Evolutionary conservation across 1,140 invertebrate species (phyloP).

Genomic region (Temnothorax nylanderi): DNA sequence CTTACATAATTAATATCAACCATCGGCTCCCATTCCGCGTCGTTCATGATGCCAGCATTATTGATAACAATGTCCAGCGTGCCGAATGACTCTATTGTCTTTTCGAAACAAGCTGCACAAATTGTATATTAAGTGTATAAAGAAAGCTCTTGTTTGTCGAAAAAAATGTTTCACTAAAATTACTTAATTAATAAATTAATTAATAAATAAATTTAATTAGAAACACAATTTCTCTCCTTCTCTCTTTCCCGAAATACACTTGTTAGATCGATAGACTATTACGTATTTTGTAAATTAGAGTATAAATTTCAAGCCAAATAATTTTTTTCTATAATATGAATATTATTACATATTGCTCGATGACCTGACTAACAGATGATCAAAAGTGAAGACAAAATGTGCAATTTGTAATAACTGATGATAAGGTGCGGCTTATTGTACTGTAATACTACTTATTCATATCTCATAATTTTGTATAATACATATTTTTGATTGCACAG

Average conservation of each 20-base stretch:
- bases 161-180: not conserved
- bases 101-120: slow-evolving; percentile 78
- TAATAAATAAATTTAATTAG: not conserved
- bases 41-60: slow-evolving; percentile 84
- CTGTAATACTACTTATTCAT: not conserved
- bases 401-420: not conserved
- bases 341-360: not conserved
- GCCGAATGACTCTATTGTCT: slow-evolving; percentile 73
- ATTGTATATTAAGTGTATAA: not conserved
- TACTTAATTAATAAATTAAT: too few relatives aligned
- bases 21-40: slow-evolving; percentile 82
- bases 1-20: slow-evolving; percentile 84
- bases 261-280: not conserved
- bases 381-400: not conserved
- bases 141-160: not conserved
- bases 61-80: slow-evolving; percentile 84
- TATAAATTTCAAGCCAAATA: not conserved
- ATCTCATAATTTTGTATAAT: not conserved
- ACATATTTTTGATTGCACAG: not conserved
- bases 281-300: not conserved
- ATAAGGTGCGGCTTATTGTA: not conserved
- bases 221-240: not conserved
- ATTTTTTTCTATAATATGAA: not conserved
- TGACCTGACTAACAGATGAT: too few relatives aligned
- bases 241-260: not conserved